A percentile compares a stretch with the other conserved stretches of the same genome.
Evolutionary conservation across 2,113 vertebrate species (phyloP).

Genomic region (Acrocephalus arundinaceus): DNA sequence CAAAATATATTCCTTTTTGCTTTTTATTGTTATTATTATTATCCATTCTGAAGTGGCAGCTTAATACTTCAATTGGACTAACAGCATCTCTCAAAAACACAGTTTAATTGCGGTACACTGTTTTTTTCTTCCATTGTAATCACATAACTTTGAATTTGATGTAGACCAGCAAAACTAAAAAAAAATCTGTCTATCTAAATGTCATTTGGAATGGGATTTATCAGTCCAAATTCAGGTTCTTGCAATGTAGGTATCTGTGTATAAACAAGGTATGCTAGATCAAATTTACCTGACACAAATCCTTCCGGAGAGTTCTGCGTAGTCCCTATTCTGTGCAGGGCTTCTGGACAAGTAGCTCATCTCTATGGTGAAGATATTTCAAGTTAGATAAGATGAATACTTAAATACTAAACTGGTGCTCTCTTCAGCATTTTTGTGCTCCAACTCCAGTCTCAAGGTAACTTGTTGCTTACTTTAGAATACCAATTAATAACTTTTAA

Average conservation of each 20-base stretch:
- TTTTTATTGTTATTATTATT: not conserved
- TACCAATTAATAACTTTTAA: not conserved
- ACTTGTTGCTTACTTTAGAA: not conserved
- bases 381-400: not conserved
- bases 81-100: slow-evolving; percentile 1
- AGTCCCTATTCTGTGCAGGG: not conserved
- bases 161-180: not conserved
- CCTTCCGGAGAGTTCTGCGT: not conserved
- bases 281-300: not conserved
- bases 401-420: not conserved
- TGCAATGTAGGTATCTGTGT: not conserved
- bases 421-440: not conserved
- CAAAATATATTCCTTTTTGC: not conserved
- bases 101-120: not conserved
- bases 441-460: not conserved
- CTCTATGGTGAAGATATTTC: not conserved
- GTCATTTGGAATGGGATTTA: not conserved
- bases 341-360: not conserved
- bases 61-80: not conserved
- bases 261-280: not conserved
- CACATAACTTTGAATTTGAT: not conserved
- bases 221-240: not conserved
- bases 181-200: not conserved
- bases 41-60: slow-evolving; percentile 3
- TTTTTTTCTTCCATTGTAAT: not conserved